A percentile compares a stretch with the other conserved stretches of the same genome.
phyloP scores from a whole-genome alignment of 2,797 vertebrate species.

The Smutsia temminckii region DNA sequence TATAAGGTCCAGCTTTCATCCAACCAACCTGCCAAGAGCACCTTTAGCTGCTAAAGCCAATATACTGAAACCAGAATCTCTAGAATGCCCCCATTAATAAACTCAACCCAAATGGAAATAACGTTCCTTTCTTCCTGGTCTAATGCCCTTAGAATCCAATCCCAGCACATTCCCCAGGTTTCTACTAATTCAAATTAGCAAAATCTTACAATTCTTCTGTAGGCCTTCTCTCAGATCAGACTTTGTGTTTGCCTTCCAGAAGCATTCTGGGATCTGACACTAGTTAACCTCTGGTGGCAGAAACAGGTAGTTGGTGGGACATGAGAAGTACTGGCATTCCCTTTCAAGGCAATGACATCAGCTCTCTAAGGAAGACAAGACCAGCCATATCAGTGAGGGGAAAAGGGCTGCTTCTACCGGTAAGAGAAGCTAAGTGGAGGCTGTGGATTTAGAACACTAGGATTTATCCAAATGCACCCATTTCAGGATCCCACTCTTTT shows the following conservation, averaged over 20 bases:
- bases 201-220: not conserved
- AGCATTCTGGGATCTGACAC: not conserved
- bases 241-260: not conserved
- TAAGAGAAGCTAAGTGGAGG: not conserved
- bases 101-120: constrained; percentile 16
- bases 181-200: constrained; percentile 12
- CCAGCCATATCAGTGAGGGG: not conserved
- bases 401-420: not conserved
- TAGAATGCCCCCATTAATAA: not conserved
- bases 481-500: not conserved
- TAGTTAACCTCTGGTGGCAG: not conserved
- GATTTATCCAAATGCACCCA: not conserved
- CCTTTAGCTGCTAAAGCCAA: not conserved
- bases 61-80: constrained; percentile 16
- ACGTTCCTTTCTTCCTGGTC: not conserved
- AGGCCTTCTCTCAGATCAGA: not conserved
- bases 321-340: not conserved
- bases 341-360: not conserved
- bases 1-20: not conserved
- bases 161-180: not conserved
- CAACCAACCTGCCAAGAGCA: not conserved
- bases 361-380: not conserved
- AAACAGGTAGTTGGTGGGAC: not conserved
- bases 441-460: not conserved
- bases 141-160: not conserved